Percentiles rank a stretch among this genome's conserved stretches.
Conservation (phyloP, 2,113 vertebrate species). For the Colinus virginianus region DNA sequence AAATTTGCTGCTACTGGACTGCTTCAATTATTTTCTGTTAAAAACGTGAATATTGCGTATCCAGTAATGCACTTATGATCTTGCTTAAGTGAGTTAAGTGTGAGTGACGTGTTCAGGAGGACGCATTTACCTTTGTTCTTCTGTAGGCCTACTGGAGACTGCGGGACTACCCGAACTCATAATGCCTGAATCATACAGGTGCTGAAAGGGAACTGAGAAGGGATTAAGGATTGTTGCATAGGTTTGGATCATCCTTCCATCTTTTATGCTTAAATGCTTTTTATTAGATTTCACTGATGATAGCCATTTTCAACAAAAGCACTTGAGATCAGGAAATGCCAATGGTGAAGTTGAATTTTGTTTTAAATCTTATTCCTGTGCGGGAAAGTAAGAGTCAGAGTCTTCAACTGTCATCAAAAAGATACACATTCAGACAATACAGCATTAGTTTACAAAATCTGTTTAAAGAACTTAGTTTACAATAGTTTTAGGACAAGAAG, state of each 20-base stretch:
- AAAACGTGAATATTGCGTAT: slow-evolving; percentile 49
- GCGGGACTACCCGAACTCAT: neutral
- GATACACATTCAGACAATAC: rapidly evolving
- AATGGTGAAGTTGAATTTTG: neutral
- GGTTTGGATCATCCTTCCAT: neutral
- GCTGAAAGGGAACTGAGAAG: neutral
- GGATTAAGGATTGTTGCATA: neutral
- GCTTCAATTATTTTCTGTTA: slow-evolving; percentile 32
- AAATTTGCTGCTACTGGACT: slow-evolving; percentile 35
- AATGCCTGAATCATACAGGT: rapidly evolving
- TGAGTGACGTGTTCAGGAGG: neutral
- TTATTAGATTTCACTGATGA: neutral
- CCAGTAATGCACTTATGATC: neutral
- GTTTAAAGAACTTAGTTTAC: too few species aligned
- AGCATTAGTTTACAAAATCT: neutral
- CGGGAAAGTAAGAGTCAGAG: neutral
- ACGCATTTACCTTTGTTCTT: slow-evolving; percentile 16
- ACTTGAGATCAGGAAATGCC: neutral
- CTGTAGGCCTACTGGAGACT: neutral
- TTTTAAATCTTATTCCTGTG: neutral
- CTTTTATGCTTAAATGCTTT: neutral
- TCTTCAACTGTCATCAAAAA: neutral
- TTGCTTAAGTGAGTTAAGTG: neutral
- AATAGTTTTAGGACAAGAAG: too few species aligned
- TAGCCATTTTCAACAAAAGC: neutral